A percentile compares a stretch with the other conserved stretches of the same genome.
phyloP scores from a whole-genome alignment of 35 echinoderm and acorn worm genomes.

The Apostichopus californicus region DNA sequence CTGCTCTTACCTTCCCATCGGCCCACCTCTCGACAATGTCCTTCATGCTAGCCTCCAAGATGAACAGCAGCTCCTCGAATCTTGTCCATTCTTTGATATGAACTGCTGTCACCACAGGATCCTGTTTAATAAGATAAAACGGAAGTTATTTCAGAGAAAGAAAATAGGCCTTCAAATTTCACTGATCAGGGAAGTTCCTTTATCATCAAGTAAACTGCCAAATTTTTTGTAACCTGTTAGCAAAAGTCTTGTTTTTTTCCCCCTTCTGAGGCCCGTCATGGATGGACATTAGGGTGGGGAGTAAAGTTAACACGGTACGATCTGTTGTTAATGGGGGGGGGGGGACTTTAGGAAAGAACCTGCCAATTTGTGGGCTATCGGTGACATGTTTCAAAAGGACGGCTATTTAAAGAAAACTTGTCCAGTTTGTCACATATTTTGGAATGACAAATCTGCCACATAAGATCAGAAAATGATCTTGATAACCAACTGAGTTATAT shows the following conservation, averaged over 20 bases:
- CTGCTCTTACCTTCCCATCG: slow-evolving; percentile 80
- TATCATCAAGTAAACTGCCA: neutral
- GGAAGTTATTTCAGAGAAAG: neutral
- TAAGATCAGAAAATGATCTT: too few relatives aligned
- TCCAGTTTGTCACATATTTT: too few relatives aligned
- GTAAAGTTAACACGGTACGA: too few relatives aligned
- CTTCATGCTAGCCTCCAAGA: slow-evolving; percentile 90
- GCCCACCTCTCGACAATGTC: slow-evolving; percentile 96
- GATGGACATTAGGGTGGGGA: too few relatives aligned
- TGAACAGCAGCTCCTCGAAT: slow-evolving; percentile 82
- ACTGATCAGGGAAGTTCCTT: neutral
- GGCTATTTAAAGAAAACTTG: too few relatives aligned
- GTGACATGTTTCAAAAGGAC: too few relatives aligned
- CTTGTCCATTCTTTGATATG: slow-evolving; percentile 68
- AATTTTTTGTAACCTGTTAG: neutral
- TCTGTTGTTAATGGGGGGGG: too few relatives aligned
- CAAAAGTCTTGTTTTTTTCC: neutral
- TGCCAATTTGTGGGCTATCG: too few relatives aligned
- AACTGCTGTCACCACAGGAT: slow-evolving; percentile 60
- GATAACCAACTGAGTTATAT: too few relatives aligned
- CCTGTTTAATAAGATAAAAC: slow-evolving; percentile 45
- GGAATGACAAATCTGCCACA: too few relatives aligned
- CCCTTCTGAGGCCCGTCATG: too few relatives aligned
- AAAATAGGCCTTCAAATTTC: neutral
- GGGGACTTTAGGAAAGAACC: too few relatives aligned